A percentile compares a stretch with the other conserved stretches of the same genome.
phyloP scores from a whole-genome alignment of 1,140 invertebrate genomes.

The Copidosoma floridanum region DNA sequence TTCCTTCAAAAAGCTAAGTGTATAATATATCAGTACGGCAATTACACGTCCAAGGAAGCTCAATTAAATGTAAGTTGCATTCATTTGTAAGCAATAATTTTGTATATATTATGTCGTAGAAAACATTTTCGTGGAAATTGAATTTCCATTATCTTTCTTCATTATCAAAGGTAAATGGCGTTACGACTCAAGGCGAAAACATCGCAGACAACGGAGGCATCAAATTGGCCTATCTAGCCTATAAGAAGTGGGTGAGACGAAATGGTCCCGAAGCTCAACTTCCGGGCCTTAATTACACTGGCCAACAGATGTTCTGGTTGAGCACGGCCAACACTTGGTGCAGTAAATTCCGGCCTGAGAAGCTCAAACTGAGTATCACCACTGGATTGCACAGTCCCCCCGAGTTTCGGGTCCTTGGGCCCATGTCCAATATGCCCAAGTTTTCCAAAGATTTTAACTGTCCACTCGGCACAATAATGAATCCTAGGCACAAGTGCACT shows the following conservation, averaged over 20 bases:
- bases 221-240: constrained; percentile 82
- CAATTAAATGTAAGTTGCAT: no score
- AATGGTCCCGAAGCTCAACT: constrained; percentile 66
- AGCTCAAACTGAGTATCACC: constrained; percentile 59
- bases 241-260: constrained; percentile 67
- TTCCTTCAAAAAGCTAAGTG: no score
- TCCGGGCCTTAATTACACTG: constrained; percentile 59
- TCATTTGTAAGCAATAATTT: no score
- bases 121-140: no score
- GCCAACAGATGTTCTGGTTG: constrained; percentile 65
- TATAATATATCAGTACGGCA: no score
- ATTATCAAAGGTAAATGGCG: no score
- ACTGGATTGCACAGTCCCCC: constrained; percentile 73
- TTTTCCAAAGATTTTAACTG: constrained; percentile 67
- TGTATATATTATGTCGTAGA: no score
- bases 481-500: constrained; percentile 65
- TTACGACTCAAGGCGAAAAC: constrained; percentile 88
- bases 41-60: no score
- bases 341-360: constrained; percentile 54
- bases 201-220: constrained; percentile 91
- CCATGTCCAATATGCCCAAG: constrained; percentile 64
- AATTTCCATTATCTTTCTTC: no score
- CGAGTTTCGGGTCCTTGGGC: constrained; percentile 67
- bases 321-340: constrained; percentile 57
- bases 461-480: constrained; percentile 61